These are phyloP conservation scores for Petaurus breviceps DNA, from an alignment of 2,113 vertebrate genomes.

Conservation along the genomic window DNA sequence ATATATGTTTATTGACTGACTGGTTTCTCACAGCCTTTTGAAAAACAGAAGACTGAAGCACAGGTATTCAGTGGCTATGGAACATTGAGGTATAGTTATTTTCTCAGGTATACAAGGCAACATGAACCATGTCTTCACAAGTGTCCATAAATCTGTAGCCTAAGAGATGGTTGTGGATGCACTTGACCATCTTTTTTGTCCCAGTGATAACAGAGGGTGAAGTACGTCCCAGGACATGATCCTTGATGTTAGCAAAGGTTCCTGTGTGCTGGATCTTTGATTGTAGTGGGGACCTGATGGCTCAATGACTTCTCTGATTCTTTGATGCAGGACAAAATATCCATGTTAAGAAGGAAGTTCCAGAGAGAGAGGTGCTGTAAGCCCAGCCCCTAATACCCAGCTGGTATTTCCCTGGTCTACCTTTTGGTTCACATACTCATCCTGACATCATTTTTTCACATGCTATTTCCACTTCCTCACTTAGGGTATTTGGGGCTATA, in stretches of 20 bases:
- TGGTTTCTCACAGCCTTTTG: not conserved
- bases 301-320: not conserved
- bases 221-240: not conserved
- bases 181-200: not conserved
- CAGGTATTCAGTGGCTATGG: not conserved
- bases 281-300: not conserved
- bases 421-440: too few species aligned
- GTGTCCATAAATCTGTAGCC: not conserved
- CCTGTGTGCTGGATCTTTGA: not conserved
- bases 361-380: not conserved
- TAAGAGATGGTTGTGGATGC: not conserved
- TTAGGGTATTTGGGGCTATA: too few species aligned
- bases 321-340: not conserved
- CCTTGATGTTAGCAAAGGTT: not conserved
- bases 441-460: not conserved
- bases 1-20: not conserved
- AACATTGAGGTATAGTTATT: not conserved
- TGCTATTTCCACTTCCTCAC: not conserved
- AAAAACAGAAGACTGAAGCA: not conserved
- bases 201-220: not conserved
- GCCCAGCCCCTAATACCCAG: not conserved
- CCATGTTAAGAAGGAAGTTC: not conserved
- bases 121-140: not conserved
- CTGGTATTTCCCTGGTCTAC: too few species aligned
- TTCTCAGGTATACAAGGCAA: not conserved